A percentile compares a stretch with the other conserved stretches of the same genome.
Evolutionary conservation across 1,140 invertebrate species (phyloP).

Genomic region (roundworm (Caenorhabditis elegans)): DNA sequence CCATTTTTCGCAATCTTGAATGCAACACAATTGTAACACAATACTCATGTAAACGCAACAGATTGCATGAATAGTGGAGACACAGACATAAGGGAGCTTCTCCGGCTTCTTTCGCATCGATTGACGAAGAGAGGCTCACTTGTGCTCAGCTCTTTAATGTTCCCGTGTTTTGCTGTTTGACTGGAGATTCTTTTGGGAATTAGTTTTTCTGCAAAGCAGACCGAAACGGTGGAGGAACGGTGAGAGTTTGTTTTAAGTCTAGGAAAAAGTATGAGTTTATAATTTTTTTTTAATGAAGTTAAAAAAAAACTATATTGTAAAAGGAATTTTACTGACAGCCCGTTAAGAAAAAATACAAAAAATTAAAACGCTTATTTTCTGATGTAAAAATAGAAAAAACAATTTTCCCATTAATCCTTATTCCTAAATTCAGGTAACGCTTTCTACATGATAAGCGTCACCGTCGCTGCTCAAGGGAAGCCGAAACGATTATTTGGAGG

Average conservation of each 20-base stretch:
- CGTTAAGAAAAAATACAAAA: too few species aligned
- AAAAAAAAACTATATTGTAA: too few species aligned
- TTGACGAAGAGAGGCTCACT: background rate
- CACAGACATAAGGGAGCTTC: background rate
- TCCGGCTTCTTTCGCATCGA: background rate
- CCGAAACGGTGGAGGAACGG: too few species aligned
- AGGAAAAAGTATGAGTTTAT: too few species aligned
- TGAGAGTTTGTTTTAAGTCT: too few species aligned
- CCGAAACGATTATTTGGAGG: conserved; percentile 2
- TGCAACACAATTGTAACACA: background rate
- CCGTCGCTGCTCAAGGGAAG: conserved; percentile 32
- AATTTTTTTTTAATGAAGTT: too few species aligned
- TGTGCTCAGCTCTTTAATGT: background rate
- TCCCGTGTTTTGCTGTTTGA: background rate
- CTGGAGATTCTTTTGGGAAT: background rate
- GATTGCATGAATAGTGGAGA: background rate
- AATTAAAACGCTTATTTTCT: too few species aligned
- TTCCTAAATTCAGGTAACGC: too few species aligned
- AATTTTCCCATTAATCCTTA: too few species aligned
- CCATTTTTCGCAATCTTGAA: background rate
- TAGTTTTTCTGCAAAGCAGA: too few species aligned
- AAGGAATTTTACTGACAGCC: too few species aligned
- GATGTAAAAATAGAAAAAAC: too few species aligned
- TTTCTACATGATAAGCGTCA: conserved; percentile 26
- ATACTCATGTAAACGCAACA: background rate